Percentiles rank a stretch among this genome's conserved stretches.
Conservation (phyloP, 1,140 invertebrate species). For the Zeugodacus cucurbitae region DNA sequence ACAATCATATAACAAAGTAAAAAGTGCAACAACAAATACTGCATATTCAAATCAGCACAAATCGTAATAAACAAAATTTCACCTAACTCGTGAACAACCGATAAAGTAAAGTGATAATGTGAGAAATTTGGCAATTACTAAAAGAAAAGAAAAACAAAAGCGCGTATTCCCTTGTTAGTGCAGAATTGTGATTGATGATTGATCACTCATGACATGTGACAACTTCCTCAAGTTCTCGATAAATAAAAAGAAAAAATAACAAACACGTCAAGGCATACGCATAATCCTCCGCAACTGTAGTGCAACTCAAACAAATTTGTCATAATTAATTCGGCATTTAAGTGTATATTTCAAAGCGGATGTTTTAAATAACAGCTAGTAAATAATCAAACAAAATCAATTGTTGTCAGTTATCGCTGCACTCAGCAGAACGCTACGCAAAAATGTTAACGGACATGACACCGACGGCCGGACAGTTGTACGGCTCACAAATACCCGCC, state of each 20-base stretch:
- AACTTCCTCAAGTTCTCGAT: background rate
- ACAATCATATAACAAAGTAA: too few species aligned
- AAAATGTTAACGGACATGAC: slow-evolving; percentile 71
- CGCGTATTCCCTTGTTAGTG: background rate
- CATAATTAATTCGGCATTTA: background rate
- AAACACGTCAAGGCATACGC: background rate
- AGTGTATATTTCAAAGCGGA: background rate
- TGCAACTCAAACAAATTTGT: slow-evolving; percentile 30
- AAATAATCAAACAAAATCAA: background rate
- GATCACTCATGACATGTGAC: slow-evolving; percentile 16
- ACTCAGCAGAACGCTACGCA: background rate
- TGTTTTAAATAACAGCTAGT: background rate
- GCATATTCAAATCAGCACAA: background rate
- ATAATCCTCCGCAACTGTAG: background rate
- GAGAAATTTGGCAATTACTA: background rate
- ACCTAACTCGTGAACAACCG: background rate
- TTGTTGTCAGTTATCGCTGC: background rate
- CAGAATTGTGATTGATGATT: background rate
- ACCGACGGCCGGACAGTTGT: slow-evolving; percentile 69
- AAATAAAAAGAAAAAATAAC: background rate
- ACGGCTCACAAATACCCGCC: slow-evolving; percentile 69
- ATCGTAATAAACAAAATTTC: background rate
- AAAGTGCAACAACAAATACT: too few species aligned
- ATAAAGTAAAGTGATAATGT: background rate
- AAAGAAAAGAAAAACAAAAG: background rate